A percentile compares a stretch with the other conserved stretches of the same genome.
Evolutionary conservation across 2,888 invertebrate species (phyloP).

Genomic region (Sicus ferrugineus): DNA sequence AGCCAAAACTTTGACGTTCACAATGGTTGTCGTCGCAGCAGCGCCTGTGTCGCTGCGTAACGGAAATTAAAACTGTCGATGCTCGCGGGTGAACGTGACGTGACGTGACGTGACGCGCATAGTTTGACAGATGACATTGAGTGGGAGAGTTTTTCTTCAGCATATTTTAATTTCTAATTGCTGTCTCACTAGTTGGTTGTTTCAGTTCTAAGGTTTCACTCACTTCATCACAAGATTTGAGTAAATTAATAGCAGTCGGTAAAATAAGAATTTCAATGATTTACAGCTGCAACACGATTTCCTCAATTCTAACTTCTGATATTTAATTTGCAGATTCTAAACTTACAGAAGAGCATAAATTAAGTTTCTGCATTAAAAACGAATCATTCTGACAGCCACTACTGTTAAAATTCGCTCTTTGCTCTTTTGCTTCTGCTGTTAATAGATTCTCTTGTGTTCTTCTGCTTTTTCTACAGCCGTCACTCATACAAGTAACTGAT

Average conservation of each 20-base stretch:
- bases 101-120: neutral
- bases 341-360: too few relatives aligned
- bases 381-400: too few relatives aligned
- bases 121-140: neutral
- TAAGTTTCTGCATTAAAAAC: too few relatives aligned
- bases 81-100: neutral
- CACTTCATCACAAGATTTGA: too few relatives aligned
- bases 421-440: neutral
- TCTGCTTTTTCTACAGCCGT: neutral
- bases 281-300: too few relatives aligned
- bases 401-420: neutral
- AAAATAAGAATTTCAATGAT: too few relatives aligned
- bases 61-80: conserved; percentile 7
- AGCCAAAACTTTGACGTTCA: neutral
- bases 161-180: neutral
- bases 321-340: too few relatives aligned
- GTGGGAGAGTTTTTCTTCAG: neutral
- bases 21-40: neutral
- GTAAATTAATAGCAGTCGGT: too few relatives aligned
- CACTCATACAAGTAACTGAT: neutral
- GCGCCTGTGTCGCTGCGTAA: neutral
- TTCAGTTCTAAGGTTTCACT: too few relatives aligned
- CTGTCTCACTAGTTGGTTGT: too few relatives aligned
- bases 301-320: too few relatives aligned
- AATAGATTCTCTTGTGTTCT: neutral